Conservation (phyloP, 2,797 vertebrate genomes). For the Melopsittacus undulatus region DNA sequence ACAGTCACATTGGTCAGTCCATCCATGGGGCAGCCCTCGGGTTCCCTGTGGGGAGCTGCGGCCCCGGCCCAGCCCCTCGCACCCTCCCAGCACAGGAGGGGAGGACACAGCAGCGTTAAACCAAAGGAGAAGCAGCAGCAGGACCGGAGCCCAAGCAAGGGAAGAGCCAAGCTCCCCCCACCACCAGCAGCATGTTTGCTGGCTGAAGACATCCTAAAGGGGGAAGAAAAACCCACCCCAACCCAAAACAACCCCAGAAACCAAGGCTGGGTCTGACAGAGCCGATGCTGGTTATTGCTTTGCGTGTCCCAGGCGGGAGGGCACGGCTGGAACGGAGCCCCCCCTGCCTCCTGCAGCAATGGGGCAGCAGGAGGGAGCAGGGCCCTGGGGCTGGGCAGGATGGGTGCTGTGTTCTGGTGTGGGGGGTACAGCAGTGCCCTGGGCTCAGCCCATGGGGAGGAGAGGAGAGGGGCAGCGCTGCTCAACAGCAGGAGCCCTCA, state of each 20-base stretch:
- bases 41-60: not conserved
- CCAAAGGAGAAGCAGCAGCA: not conserved
- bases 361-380: not conserved
- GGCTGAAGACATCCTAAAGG: not conserved
- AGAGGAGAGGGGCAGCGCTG: not conserved
- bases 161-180: accelerated
- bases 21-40: not conserved
- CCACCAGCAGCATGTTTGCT: not conserved
- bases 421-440: not conserved
- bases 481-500: conserved; percentile 53
- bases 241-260: not conserved
- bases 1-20: conserved; percentile 13
- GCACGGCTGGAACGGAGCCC: not conserved
- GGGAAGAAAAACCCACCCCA: not conserved
- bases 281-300: conserved; percentile 49
- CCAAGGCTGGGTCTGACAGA: not conserved
- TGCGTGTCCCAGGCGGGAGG: not conserved
- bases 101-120: not conserved
- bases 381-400: not conserved
- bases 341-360: not conserved
- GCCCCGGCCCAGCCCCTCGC: not conserved
- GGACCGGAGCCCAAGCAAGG: not conserved
- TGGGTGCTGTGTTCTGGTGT: not conserved
- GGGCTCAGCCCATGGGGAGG: not conserved
- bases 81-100: accelerated